Evolutionary conservation across 2,888 invertebrate genomes (phyloP).

Genomic region (Sympetrum striolatum): DNA sequence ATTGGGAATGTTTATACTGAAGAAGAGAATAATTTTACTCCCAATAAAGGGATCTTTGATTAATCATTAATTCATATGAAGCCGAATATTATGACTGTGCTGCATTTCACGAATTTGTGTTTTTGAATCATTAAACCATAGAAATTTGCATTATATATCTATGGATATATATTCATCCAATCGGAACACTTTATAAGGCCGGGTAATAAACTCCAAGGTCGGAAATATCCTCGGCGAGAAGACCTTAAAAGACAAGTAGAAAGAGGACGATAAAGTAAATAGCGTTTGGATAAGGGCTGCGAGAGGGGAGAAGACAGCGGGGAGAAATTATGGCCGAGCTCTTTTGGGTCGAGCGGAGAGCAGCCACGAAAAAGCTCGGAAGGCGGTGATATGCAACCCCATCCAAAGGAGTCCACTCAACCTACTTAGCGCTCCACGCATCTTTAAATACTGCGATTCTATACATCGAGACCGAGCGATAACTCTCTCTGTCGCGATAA

Average conservation of each 20-base stretch:
- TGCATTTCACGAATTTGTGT: too few species aligned
- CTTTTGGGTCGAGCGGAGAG: not conserved
- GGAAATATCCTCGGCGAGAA: not conserved
- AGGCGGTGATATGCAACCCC: not conserved
- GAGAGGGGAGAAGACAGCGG: not conserved
- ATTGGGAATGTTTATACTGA: too few species aligned
- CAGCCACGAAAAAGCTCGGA: not conserved
- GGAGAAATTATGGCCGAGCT: constrained; percentile 1
- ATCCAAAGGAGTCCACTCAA: not conserved
- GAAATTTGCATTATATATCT: not conserved
- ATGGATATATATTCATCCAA: too few species aligned
- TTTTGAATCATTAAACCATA: not conserved
- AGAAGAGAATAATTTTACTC: too few species aligned
- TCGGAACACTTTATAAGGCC: not conserved
- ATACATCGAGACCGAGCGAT: not conserved
- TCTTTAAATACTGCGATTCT: constrained; percentile 10
- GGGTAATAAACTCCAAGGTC: not conserved
- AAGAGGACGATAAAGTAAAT: constrained; percentile 4
- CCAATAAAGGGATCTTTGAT: too few species aligned
- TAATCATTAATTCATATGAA: too few species aligned
- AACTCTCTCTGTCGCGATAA: not conserved
- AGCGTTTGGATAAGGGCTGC: not conserved
- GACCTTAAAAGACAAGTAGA: not conserved
- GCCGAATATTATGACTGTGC: too few species aligned
- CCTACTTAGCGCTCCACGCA: not conserved